Conservation (phyloP, 2,113 vertebrate species). For the Poeciliopsis retropinna region DNA sequence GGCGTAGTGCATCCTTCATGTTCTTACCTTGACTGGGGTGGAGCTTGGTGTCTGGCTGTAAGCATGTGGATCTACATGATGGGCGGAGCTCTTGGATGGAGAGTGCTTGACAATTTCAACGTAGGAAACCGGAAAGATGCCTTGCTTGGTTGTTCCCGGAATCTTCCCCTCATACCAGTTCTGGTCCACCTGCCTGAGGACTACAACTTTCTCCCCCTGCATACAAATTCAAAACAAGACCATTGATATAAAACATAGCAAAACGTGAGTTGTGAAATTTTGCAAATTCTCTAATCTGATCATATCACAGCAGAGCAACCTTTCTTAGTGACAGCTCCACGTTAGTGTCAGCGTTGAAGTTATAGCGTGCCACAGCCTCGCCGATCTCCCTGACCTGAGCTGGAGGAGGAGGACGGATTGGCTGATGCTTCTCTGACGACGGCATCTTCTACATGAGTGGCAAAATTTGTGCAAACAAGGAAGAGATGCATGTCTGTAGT, state of each 20-base stretch:
- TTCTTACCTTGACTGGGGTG: slow-evolving; percentile 87
- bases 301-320: slow-evolving; percentile 71
- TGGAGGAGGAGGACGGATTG: slow-evolving; percentile 92
- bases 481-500: background rate
- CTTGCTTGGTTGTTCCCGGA: slow-evolving; percentile 91
- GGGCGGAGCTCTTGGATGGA: slow-evolving; percentile 82
- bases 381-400: slow-evolving; percentile 93
- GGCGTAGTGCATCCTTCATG: background rate
- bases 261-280: background rate
- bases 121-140: slow-evolving; percentile 97
- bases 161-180: slow-evolving; percentile 99
- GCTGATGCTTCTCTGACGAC: slow-evolving; percentile 90
- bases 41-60: slow-evolving; percentile 85
- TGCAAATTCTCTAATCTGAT: background rate
- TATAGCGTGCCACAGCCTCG: slow-evolving; percentile 94
- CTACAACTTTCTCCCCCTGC: slow-evolving; percentile 92
- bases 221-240: slow-evolving; percentile 12
- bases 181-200: slow-evolving; percentile 94
- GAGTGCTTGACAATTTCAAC: slow-evolving; percentile 92
- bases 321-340: slow-evolving; percentile 96
- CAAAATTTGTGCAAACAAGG: slow-evolving; percentile 2
- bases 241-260: background rate
- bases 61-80: slow-evolving; percentile 85
- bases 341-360: slow-evolving; percentile 95
- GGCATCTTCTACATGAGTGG: slow-evolving; percentile 82